A percentile compares a stretch with the other conserved stretches of the same genome.
These are phyloP conservation scores for Heliconius erato DNA, from an alignment of 2,888 invertebrate species.

Conservation along the genomic window DNA sequence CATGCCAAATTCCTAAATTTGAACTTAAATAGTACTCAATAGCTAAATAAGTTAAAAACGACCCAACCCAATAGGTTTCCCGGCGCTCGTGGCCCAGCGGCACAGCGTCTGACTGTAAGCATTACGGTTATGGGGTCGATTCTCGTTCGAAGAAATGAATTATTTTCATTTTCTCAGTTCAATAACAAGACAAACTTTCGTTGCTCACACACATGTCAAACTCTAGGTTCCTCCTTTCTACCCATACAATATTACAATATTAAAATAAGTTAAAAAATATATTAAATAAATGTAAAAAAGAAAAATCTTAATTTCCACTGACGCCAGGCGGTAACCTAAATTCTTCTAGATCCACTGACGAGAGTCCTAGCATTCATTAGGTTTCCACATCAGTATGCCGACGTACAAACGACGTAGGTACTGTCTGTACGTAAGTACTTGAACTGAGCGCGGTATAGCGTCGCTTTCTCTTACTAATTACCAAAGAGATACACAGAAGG, in stretches of 20 bases:
- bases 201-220: too few relatives aligned
- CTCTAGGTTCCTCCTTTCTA: too few relatives aligned
- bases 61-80: too few relatives aligned
- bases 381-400: conserved; percentile 7
- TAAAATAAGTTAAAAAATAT: background rate
- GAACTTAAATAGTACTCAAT: too few relatives aligned
- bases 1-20: too few relatives aligned
- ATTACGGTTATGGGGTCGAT: too few relatives aligned
- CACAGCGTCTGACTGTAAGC: too few relatives aligned
- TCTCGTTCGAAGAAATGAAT: too few relatives aligned
- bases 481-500: background rate
- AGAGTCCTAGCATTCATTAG: background rate
- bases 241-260: background rate
- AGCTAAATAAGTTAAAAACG: too few relatives aligned
- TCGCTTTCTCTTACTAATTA: conserved; percentile 26
- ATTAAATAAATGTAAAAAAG: background rate
- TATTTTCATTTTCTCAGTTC: too few relatives aligned
- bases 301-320: background rate
- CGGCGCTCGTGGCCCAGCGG: too few relatives aligned
- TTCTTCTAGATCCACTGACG: background rate
- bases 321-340: background rate
- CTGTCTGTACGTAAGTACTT: background rate
- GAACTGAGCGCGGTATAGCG: background rate
- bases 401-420: conserved; percentile 9
- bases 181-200: too few relatives aligned